These are phyloP conservation scores for Leptinotarsa undecemlineata DNA, from an alignment of 1,140 invertebrate species.

Conservation along the genomic window DNA sequence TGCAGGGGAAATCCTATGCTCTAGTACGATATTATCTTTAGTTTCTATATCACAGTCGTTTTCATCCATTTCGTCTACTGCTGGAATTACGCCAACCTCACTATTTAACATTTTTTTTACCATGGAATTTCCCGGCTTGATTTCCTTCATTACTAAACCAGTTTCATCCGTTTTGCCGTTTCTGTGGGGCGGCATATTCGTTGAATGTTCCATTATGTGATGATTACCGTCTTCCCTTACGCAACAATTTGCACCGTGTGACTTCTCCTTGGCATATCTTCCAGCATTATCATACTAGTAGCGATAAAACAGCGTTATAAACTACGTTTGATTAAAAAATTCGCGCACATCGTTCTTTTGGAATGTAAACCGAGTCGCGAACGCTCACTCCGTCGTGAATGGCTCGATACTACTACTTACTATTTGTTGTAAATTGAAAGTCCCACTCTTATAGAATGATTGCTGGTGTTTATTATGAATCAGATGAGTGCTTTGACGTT, in stretches of 20 bases:
- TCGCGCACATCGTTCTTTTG: conserved; percentile 19
- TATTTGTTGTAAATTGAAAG: conserved; percentile 10
- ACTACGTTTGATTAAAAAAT: conserved; percentile 9
- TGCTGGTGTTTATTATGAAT: background rate
- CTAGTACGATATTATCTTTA: conserved; percentile 3
- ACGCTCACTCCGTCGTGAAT: background rate
- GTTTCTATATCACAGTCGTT: conserved; percentile 28
- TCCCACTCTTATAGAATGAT: conserved; percentile 18
- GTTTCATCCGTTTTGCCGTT: conserved; percentile 14
- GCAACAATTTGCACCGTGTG: background rate
- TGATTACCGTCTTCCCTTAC: background rate
- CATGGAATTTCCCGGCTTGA: conserved; percentile 10
- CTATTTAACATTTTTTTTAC: conserved; percentile 13
- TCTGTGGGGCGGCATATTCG: background rate
- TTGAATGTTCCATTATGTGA: background rate
- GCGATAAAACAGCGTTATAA: background rate
- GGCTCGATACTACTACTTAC: conserved; percentile 19
- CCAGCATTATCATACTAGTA: conserved; percentile 12
- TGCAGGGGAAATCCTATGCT: conserved; percentile 12
- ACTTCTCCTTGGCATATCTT: conserved; percentile 3
- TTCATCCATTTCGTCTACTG: conserved; percentile 19
- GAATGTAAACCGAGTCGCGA: conserved; percentile 14
- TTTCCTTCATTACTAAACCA: conserved; percentile 21
- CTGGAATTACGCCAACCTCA: conserved; percentile 1
- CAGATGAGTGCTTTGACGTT: conserved; percentile 1